These are phyloP conservation scores for Ciconia boyciana DNA, from an alignment of 2,113 vertebrate species.

Conservation along the genomic window DNA sequence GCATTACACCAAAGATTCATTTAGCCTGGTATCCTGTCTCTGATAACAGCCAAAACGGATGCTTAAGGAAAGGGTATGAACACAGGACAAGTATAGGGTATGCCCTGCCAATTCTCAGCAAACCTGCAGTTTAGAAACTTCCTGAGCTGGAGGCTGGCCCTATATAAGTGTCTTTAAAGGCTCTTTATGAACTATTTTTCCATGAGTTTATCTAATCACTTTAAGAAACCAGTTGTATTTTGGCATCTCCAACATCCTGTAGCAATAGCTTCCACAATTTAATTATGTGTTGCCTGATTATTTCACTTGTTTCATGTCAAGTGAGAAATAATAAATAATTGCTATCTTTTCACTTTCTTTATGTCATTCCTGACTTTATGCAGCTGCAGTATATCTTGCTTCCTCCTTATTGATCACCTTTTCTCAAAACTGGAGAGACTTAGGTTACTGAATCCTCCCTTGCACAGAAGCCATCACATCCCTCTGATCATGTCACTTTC, in stretches of 20 bases:
- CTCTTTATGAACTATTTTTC: not conserved
- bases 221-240: not conserved
- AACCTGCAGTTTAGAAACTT: not conserved
- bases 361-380: not conserved
- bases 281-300: not conserved
- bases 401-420: not conserved
- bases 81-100: not conserved
- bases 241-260: not conserved
- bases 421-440: not conserved
- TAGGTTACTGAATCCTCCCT: not conserved
- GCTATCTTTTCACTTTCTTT: not conserved
- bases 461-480: not conserved
- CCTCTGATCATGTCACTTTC: not conserved
- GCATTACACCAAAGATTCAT: not conserved
- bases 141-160: not conserved
- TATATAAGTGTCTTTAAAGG: not conserved
- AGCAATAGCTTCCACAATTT: not conserved
- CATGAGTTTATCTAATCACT: not conserved
- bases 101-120: not conserved
- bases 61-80: not conserved
- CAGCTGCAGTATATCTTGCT: not conserved
- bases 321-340: not conserved
- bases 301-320: not conserved
- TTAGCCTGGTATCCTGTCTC: not conserved
- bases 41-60: not conserved